A percentile compares a stretch with the other conserved stretches of the same genome.
Evolutionary conservation across 2,113 vertebrate species (phyloP).

Genomic region (Entosphenus tridentatus): DNA sequence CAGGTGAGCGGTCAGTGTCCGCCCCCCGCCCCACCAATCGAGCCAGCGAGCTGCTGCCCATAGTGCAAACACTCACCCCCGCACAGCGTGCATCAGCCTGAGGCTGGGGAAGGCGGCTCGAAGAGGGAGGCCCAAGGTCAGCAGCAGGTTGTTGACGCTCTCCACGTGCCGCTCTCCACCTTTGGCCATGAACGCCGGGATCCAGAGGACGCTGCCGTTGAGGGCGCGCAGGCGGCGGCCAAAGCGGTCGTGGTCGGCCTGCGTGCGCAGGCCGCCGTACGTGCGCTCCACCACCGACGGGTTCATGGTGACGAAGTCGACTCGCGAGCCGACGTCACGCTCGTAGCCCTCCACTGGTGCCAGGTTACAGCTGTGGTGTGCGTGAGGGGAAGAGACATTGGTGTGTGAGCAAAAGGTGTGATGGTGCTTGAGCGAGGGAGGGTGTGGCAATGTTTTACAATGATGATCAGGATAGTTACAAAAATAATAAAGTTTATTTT

Average conservation of each 20-base stretch:
- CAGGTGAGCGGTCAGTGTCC: too few relatives aligned
- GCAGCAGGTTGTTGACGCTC: constrained; percentile 65
- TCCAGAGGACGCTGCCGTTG: constrained; percentile 71
- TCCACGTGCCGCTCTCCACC: constrained; percentile 73
- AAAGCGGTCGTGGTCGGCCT: constrained; percentile 56
- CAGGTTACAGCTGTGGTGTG: constrained; percentile 48
- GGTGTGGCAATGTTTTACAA: background rate
- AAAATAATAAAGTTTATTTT: background rate
- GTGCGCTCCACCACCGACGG: constrained; percentile 78
- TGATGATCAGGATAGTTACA: background rate
- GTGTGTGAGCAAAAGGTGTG: background rate
- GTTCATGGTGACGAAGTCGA: constrained; percentile 83
- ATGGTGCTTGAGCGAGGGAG: background rate
- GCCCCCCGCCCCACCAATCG: too few relatives aligned
- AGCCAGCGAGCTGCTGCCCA: too few relatives aligned
- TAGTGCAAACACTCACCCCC: constrained; percentile 38
- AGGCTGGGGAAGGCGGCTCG: constrained; percentile 76
- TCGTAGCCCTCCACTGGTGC: constrained; percentile 67
- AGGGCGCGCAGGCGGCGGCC: constrained; percentile 48
- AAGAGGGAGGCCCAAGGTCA: constrained; percentile 47
- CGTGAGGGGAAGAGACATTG: background rate
- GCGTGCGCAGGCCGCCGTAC: constrained; percentile 61
- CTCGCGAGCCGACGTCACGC: constrained; percentile 48
- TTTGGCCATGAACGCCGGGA: constrained; percentile 86
- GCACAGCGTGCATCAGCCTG: constrained; percentile 70